These are phyloP conservation scores for Crenuchus spilurus DNA, from an alignment of 2,797 vertebrate species.

Conservation along the genomic window DNA sequence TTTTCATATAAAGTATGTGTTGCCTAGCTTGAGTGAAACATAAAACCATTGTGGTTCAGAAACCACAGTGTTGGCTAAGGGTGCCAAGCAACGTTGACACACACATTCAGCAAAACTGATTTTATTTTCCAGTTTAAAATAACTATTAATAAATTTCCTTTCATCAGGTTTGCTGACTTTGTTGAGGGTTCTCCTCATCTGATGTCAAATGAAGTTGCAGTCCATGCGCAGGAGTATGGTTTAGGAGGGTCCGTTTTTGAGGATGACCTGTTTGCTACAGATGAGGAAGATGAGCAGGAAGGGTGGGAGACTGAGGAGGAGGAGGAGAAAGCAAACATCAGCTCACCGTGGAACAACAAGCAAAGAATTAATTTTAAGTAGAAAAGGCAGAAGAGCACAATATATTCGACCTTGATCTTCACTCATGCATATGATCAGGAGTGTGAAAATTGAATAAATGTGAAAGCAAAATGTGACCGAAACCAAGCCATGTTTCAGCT, in stretches of 20 bases:
- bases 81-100: too few species aligned
- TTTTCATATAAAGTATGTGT: too few species aligned
- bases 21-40: too few species aligned
- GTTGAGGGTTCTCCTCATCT: constrained; percentile 89
- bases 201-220: constrained; percentile 83
- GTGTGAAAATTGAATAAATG: constrained; percentile 5
- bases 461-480: background rate
- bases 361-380: constrained; percentile 9
- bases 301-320: constrained; percentile 47
- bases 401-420: background rate
- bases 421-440: background rate
- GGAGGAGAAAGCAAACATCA: constrained; percentile 9
- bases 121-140: background rate
- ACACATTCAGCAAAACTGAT: too few species aligned
- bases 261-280: constrained; percentile 83
- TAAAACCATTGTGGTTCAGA: too few species aligned
- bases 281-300: constrained; percentile 74
- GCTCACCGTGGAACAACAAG: constrained; percentile 24
- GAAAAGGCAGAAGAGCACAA: background rate
- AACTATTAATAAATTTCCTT: too few species aligned
- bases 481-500: background rate
- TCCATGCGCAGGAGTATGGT: constrained; percentile 90
- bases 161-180: constrained; percentile 95
- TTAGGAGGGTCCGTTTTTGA: constrained; percentile 81
- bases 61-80: too few species aligned